Percentiles rank a stretch among this genome's conserved stretches.
Conservation (phyloP, 2,888 invertebrate genomes). For the Cephus pygmeus region DNA sequence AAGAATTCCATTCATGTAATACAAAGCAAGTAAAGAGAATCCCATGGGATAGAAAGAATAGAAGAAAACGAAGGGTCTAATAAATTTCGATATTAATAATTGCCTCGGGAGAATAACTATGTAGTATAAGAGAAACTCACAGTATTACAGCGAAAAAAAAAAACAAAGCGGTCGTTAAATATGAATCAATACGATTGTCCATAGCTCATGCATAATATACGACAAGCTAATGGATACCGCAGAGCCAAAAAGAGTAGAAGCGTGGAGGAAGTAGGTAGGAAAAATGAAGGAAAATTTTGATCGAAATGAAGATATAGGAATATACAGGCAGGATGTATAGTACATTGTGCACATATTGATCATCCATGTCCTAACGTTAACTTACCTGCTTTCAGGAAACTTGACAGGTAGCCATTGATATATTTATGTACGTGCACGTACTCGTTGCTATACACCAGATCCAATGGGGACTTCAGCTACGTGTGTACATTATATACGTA, state of each 20-base stretch:
- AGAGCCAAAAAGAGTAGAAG: background rate
- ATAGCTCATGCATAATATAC: background rate
- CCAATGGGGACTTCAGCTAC: background rate
- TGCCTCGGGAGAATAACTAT: background rate
- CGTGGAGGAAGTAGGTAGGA: background rate
- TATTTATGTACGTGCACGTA: slow-evolving; percentile 4
- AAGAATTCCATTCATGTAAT: background rate
- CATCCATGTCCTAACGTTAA: background rate
- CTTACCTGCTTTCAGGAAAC: background rate
- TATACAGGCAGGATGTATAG: background rate
- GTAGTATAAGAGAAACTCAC: background rate
- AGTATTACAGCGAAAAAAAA: background rate
- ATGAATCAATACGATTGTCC: background rate
- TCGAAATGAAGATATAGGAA: background rate
- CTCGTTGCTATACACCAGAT: background rate
- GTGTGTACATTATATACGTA: background rate
- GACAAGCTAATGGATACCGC: background rate
- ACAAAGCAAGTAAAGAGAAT: background rate
- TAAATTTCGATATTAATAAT: background rate
- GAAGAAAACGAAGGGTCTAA: background rate
- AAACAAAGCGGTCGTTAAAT: background rate
- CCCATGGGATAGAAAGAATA: background rate
- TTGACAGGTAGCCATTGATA: background rate
- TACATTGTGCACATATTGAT: background rate
- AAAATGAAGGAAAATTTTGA: background rate